Conservation (phyloP, 1,140 invertebrate species). For the Cotesia typhae region DNA sequence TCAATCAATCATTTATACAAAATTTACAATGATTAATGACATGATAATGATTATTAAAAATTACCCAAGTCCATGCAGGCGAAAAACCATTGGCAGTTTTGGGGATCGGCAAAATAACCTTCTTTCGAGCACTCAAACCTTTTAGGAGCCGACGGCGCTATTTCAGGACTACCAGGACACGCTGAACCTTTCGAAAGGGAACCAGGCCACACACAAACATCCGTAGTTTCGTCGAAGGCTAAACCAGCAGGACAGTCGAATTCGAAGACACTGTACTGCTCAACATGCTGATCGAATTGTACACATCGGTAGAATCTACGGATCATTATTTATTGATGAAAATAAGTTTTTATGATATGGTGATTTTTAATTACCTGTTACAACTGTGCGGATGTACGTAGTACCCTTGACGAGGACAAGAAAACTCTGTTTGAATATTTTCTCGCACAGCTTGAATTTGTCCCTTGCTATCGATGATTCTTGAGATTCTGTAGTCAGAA, state of each 20-base stretch:
- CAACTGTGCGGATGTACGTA: slow-evolving; percentile 83
- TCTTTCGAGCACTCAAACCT: slow-evolving; percentile 72
- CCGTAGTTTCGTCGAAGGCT: slow-evolving; percentile 80
- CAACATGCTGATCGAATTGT: slow-evolving; percentile 78
- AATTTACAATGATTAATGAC: no score
- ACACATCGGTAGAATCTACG: slow-evolving; percentile 83
- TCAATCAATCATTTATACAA: not conserved
- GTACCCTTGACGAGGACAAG: slow-evolving; percentile 80
- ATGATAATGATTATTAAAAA: slow-evolving; percentile 26
- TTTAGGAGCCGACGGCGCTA: slow-evolving; percentile 73
- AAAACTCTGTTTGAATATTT: slow-evolving; percentile 77
- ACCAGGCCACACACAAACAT: slow-evolving; percentile 86
- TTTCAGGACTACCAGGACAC: slow-evolving; percentile 79
- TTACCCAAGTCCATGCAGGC: slow-evolving; percentile 80
- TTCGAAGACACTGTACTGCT: slow-evolving; percentile 82
- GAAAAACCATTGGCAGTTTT: slow-evolving; percentile 88
- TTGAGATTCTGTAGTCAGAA: slow-evolving; percentile 76
- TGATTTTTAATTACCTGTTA: slow-evolving; percentile 62
- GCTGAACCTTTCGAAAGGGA: slow-evolving; percentile 75
- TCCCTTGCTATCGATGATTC: slow-evolving; percentile 77
- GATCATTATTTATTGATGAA: not conserved
- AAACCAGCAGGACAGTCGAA: slow-evolving; percentile 85
- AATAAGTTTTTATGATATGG: not conserved
- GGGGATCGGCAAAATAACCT: slow-evolving; percentile 80
- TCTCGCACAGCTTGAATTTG: slow-evolving; percentile 76